Percentiles rank a stretch among this genome's conserved stretches.
These are phyloP conservation scores for Polypterus senegalus DNA, from an alignment of 2,113 vertebrate genomes.

Conservation along the genomic window DNA sequence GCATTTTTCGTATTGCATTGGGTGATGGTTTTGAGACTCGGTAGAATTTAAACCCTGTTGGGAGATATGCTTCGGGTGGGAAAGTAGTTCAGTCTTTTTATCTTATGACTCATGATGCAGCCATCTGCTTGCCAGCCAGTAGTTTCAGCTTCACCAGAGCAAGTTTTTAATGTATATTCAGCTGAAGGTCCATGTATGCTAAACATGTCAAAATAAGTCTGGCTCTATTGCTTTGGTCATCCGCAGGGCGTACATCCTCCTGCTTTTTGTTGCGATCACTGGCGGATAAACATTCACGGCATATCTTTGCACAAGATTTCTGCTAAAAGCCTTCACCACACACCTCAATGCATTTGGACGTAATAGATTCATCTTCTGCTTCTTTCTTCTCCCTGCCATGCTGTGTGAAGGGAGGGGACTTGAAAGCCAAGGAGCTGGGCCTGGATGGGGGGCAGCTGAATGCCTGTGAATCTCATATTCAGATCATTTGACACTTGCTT, in stretches of 20 bases:
- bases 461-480: neutral
- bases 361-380: neutral
- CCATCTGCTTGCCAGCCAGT: neutral
- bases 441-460: neutral
- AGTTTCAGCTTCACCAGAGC: neutral
- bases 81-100: too few relatives aligned
- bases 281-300: neutral
- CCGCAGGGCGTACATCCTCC: neutral
- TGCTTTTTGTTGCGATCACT: neutral
- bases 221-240: neutral
- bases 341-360: neutral
- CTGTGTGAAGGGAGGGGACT: neutral
- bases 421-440: neutral
- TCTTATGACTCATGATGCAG: neutral
- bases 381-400: neutral
- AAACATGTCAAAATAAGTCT: neutral
- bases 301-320: neutral
- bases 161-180: neutral
- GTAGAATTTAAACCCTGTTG: too few relatives aligned
- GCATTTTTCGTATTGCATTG: too few relatives aligned
- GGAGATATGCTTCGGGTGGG: too few relatives aligned
- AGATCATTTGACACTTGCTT: neutral
- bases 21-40: too few relatives aligned
- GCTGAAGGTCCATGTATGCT: neutral
- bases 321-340: neutral